Evolutionary conservation across 2,797 vertebrate species (phyloP), one percentile per base, ranked within the genome.

Genomic region (Tauraco hartlaubi): DNA sequence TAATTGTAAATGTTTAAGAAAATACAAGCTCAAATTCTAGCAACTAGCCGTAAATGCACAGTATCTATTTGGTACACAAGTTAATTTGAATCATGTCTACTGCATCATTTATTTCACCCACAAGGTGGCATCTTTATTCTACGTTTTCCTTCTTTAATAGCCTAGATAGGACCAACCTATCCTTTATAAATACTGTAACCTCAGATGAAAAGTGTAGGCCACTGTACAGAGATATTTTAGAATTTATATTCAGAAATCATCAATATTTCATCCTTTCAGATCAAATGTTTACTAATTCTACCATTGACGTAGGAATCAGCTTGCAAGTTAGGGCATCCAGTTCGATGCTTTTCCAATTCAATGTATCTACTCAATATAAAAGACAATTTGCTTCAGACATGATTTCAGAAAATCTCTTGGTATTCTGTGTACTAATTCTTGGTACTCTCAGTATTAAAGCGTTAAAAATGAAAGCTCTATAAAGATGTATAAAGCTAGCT

Each of bases 51-150:
- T 44, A 68, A 81, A 69, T 22, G 7, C n/a, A 43, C 3, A 41
- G 12, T 85, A 72, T 44, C 35, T 43, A 20, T 33, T 61, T 55
- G 26, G 22, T 39, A 44, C 85, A 49, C 8, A 59, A 52, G 48
- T 64, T 15, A 28, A 55, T 92, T 84, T 68, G 31, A 92, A 48
- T 56, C 58, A 80, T 11, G 48, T 46, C 48, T 85, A 39, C 58
- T 91, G 58, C 79, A 62, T 62, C 94, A 63, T 84, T 61, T 74
- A 77, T 54, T 93, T 86, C 78, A 51, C n/a, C 89, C 95, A 97
- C 89, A 85, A 94, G 96, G 84, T 97, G 95, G 96, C 92, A 96
- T 68, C 37, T 84, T 96, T 20, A 77, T 88, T 74, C 56, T 88
- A 90, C 4, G 2, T 37, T 96, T 96, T 76, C 44, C 78, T 97